These are phyloP conservation scores for Solea senegalensis DNA, from an alignment of 2,113 vertebrate species.

Conservation along the genomic window DNA sequence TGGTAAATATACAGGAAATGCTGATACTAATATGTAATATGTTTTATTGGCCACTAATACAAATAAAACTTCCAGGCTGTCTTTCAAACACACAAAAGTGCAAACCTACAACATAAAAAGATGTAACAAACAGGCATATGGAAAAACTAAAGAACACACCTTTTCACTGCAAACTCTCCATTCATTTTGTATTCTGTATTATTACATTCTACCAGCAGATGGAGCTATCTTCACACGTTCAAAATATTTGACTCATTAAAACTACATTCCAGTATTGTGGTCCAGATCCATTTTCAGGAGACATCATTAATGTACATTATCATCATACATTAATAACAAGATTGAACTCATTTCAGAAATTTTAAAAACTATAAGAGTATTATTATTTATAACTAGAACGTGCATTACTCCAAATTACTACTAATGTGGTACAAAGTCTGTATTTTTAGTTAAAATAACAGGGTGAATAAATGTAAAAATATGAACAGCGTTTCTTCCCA, in stretches of 20 bases:
- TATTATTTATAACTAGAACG: too few relatives aligned
- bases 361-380: background rate
- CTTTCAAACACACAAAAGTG: too few relatives aligned
- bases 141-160: background rate
- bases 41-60: too few relatives aligned
- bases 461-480: background rate
- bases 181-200: background rate
- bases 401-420: too few relatives aligned
- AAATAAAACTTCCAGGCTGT: too few relatives aligned
- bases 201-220: constrained; percentile 44
- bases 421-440: background rate
- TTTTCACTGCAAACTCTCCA: too few relatives aligned
- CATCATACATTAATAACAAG: background rate
- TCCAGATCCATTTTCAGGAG: constrained; percentile 9
- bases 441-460: background rate
- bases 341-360: background rate
- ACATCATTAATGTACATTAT: background rate
- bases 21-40: too few relatives aligned
- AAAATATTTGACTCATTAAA: constrained; percentile 14
- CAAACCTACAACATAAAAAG: too few relatives aligned
- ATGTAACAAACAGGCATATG: too few relatives aligned
- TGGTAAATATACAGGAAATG: too few relatives aligned
- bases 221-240: constrained; percentile 15
- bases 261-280: background rate
- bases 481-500: background rate